Percentiles rank a stretch among this genome's conserved stretches.
Conservation (phyloP, 2,888 invertebrate species). For the Drosophila mimica region DNA sequence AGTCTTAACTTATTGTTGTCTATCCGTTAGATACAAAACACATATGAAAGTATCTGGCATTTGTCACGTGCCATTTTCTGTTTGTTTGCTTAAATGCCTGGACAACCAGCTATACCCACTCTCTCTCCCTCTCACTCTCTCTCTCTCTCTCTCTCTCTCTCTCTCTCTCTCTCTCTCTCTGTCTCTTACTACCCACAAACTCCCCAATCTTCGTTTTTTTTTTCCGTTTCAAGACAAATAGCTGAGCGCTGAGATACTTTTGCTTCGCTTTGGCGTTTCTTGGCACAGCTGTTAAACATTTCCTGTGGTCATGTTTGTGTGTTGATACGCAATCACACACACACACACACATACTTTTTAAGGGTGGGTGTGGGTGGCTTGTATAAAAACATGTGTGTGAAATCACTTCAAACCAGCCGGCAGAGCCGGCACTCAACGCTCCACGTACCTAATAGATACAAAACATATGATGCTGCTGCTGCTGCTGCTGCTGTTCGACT, state of each 20-base stretch:
- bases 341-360: not conserved
- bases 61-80: slow-evolving; percentile 62
- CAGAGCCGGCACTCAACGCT: slow-evolving; percentile 13
- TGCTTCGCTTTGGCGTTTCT: slow-evolving; percentile 18
- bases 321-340: slow-evolving; percentile 29
- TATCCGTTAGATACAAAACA: slow-evolving; percentile 22
- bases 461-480: slow-evolving; percentile 76
- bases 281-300: slow-evolving; percentile 74
- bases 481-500: slow-evolving; percentile 16
- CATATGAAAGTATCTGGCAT: slow-evolving; percentile 37
- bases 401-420: slow-evolving; percentile 66
- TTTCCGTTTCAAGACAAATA: slow-evolving; percentile 60
- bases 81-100: slow-evolving; percentile 42
- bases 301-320: slow-evolving; percentile 74
- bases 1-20: slow-evolving; percentile 10
- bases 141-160: not conserved
- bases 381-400: slow-evolving; percentile 71
- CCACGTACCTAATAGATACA: slow-evolving; percentile 71
- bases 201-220: not conserved
- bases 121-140: not conserved
- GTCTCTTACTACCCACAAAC: not conserved
- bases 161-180: not conserved
- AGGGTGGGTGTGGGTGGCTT: slow-evolving; percentile 10
- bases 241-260: slow-evolving; percentile 51
- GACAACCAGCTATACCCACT: slow-evolving; percentile 15